Base-by-base conservation (phyloP, 2,113 vertebrate species). In the Phyllostomus hastatus region DNA sequence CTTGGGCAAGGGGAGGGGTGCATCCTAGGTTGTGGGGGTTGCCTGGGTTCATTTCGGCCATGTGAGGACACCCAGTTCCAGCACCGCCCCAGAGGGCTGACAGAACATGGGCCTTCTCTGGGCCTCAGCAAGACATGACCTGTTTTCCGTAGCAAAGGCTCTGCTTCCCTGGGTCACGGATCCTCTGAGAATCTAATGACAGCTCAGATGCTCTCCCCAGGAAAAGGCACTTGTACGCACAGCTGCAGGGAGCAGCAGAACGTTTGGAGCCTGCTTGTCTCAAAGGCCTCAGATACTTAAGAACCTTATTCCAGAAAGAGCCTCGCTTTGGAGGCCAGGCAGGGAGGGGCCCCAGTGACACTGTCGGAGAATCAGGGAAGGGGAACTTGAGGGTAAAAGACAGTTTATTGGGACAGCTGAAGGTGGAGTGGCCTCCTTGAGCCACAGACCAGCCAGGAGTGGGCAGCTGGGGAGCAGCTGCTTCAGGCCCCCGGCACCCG, bases 381-480 rank as follows among this genome's bases (percentile, higher is more conserved):
- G 26, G 33, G 22, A 52, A 46, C 61, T 85, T 16, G 5, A 75
- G 31, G 5, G 73, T 83, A 93, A 97, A 96, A 97, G 97, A 95
- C 95, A 94, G 90, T 98, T 98, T 98, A 98, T 97, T 98, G 84
- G 48, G 90, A 72, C 95, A 83, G 93, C 50, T 80, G 69, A 46
- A 41, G 7, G 61, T 48, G 82, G 73, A 75, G 82, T 83, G 19
- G 64, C 80, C 54, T 93, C 76, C 95, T 70, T 59, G 70, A 64
- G 57, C 80, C 33, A 0, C 43, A 43, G 38, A 41, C 33, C 73
- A 90, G 54, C 67, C 2, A 12, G 41, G 41, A 31, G 24, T 12
- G 35, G 64, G 52, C 81, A 38, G 61, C 19, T 14, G 1, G 4
- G 24, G 61, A 46, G 26, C 6, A 46, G n/a, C 76, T 61, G 52